Evolutionary conservation across 2,888 invertebrate species (phyloP), one percentile per base, ranked within the genome.

Genomic region (Marasmarcha lunaedactyla): DNA sequence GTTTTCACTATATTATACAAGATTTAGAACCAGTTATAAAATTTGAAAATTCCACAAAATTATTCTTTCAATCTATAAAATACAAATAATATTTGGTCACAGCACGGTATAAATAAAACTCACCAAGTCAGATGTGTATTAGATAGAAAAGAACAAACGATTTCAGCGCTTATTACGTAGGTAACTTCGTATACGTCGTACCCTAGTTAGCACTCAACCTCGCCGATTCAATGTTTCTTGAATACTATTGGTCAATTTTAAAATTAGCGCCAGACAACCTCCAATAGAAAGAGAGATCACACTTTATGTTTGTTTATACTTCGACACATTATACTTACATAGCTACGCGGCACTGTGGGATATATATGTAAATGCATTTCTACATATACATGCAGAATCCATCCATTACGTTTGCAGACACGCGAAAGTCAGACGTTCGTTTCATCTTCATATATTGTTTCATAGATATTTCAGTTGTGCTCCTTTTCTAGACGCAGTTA

Each of bases 101-200:
- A 30, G n/a, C 2, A n/a, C 10, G 47, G 50, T 59, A 46, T 40
- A 60, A 66, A 65, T 58, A 64, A 57, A 68, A 78, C 79, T 83
- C 71, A 81, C 83, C 76, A 49, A 69, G 62, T 63, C 57, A 59
- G 46, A 52, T 71, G 66, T 70, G 71, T 72, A 73, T 69, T 60
- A n/a, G 25, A 33, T 13, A 34, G 30, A 59, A 68, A 70, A 63
- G 71, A 69, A 66, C 77, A 81, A 78, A 83, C 83, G 78, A 83
- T 81, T 83, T 79, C 79, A 78, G 81, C 65, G 77, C 83, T 78
- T 83, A 83, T 79, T 79, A 79, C 78, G 79, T 78, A 74, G 74
- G 68, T 56, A 72, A 78, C 76, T 74, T 79, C 70, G 69, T 64
- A 66, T 63, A 71, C 59, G 57, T 62, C 66, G 62, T 60, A 71